Evolutionary conservation across 1,140 invertebrate species (phyloP), one percentile per base, ranked within the genome.

Genomic region (Lordiphosa stackelbergi): DNA sequence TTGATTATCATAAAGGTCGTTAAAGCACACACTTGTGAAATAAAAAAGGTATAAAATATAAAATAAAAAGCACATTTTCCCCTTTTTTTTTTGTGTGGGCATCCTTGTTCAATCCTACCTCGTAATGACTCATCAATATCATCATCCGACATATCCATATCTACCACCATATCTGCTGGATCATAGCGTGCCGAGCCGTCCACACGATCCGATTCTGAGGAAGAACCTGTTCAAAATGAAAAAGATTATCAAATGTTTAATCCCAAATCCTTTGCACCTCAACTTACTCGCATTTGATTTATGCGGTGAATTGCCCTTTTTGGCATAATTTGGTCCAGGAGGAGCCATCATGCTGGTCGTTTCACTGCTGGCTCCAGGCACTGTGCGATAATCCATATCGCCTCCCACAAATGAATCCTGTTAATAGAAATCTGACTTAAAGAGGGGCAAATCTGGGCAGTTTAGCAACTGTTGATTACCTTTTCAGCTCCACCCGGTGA

Each of bases 91-190:
- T n/a, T n/a, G n/a, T 24, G 4, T 24, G 0, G 22, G 22, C 22
- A 24, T 5, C 5, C 22, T 24, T 3, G 22, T 24, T 16, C 12
- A 35, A 1, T 43, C 53, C 49, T 83, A 87, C 85, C 85, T 85
- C 79, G 65, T 45, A 68, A 55, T 8, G 84, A 71, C 46, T 87
- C 85, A 11, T 87, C 86, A 12, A 87, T 31, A 45, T 93, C 92
- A n/a, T 93, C 92, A 61, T 93, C 92, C 13, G 92, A 93, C 88
- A 93, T 90, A 47, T 93, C 92, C 92, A 93, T 93, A 56, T 93
- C 92, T 31, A 93, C 90, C 5, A 92, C 90, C 85, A 91, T 93
- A 64, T 92, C 91, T 38, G 86, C 66, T 3, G 73, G 70, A 79
- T 88, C 88, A 54, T 87, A 75, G 9, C 85, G 62, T 11, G 68